Conservation (phyloP, 2,113 vertebrate species). For the Mus pahari region DNA sequence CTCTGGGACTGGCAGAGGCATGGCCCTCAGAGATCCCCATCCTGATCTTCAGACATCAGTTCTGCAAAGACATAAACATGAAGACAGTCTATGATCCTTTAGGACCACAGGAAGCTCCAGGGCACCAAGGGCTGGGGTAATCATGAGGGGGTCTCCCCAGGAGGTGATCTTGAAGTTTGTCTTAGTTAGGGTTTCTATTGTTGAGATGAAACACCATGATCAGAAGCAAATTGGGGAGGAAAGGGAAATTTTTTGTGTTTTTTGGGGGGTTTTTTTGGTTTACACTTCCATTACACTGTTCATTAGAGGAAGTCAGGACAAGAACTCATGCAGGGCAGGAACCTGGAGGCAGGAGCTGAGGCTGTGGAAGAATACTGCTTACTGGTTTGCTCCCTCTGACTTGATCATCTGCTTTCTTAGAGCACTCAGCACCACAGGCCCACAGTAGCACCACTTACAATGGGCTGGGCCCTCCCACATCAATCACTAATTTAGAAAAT, state of each 20-base stretch:
- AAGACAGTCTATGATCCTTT: not conserved
- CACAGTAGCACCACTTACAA: not conserved
- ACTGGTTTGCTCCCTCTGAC: not conserved
- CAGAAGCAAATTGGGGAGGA: not conserved
- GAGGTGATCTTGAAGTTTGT: not conserved
- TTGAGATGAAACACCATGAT: not conserved
- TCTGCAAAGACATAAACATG: not conserved
- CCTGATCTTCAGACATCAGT: accelerated
- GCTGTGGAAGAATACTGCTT: not conserved
- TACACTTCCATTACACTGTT: not conserved
- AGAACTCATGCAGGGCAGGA: not conserved
- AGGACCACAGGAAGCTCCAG: not conserved
- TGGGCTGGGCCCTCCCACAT: not conserved
- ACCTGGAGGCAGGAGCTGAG: not conserved
- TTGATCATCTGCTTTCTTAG: not conserved
- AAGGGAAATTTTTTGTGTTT: no score
- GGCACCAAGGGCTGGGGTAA: no score
- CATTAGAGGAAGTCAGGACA: not conserved
- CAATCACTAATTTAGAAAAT: not conserved
- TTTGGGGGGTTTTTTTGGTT: not conserved
- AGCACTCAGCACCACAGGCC: not conserved
- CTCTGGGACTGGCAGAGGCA: not conserved
- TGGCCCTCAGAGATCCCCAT: not conserved
- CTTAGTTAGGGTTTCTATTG: not conserved
- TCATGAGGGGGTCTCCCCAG: not conserved